Percentiles rank a stretch among this genome's conserved stretches.
phyloP scores from a whole-genome alignment of 2,113 vertebrate genomes.

The Paedocypris sp. region DNA sequence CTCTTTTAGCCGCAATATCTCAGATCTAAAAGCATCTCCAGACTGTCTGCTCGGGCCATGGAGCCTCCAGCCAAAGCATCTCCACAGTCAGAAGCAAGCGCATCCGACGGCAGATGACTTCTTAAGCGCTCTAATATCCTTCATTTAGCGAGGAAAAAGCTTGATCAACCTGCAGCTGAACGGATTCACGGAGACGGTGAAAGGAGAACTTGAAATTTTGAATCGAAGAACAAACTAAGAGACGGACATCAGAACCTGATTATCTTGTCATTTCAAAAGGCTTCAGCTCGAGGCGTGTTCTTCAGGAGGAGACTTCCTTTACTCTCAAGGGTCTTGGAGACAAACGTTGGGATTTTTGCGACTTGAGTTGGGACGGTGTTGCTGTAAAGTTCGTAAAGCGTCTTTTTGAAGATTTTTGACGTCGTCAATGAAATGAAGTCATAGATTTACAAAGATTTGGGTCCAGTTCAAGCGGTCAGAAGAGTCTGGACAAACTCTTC shows the following conservation, averaged over 20 bases:
- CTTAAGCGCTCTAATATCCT: conserved; percentile 14
- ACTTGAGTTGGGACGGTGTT: neutral
- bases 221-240: neutral
- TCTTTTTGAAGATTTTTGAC: neutral
- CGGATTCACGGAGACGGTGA: conserved; percentile 17
- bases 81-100: neutral
- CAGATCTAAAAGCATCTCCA: conserved; percentile 53
- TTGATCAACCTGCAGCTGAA: conserved; percentile 10
- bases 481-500: neutral
- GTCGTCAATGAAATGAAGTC: neutral
- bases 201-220: conserved; percentile 12
- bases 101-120: conserved; percentile 14
- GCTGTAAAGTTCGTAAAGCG: neutral
- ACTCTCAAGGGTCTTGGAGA: too few relatives aligned
- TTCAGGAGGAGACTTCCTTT: neutral
- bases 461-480: conserved; percentile 1
- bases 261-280: neutral
- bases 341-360: neutral
- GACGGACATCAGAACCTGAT: too few relatives aligned
- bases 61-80: conserved; percentile 46
- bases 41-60: conserved; percentile 58
- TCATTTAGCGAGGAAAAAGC: conserved; percentile 5
- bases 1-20: too few relatives aligned
- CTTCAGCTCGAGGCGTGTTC: neutral
- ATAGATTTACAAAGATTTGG: conserved; percentile 8